These are phyloP conservation scores for Didymodactylos carnosus DNA, from an alignment of 2,888 invertebrate genomes.

Conservation along the genomic window DNA sequence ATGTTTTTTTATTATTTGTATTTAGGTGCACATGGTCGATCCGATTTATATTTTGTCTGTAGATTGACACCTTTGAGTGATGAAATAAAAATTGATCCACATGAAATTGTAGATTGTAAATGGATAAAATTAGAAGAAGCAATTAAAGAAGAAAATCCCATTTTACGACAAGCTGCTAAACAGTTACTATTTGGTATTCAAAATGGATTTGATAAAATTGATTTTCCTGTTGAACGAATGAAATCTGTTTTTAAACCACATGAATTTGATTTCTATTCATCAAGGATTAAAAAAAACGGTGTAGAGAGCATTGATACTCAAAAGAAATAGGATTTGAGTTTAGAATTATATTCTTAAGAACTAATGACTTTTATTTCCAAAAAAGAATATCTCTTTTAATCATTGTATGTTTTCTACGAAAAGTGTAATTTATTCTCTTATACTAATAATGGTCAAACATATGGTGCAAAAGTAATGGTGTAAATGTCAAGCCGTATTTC, in stretches of 20 bases:
- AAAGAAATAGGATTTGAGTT: too few relatives aligned
- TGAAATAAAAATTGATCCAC: not conserved
- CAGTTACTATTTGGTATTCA: not conserved
- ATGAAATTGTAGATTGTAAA: not conserved
- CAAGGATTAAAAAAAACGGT: not conserved
- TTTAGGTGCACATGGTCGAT: not conserved
- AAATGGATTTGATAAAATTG: not conserved
- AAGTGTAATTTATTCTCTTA: too few relatives aligned
- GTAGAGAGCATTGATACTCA: too few relatives aligned
- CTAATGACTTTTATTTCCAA: too few relatives aligned
- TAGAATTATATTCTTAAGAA: too few relatives aligned
- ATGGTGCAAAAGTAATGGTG: too few relatives aligned
- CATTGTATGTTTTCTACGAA: too few relatives aligned
- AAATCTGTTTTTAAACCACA: not conserved
- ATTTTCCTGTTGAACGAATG: not conserved
- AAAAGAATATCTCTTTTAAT: too few relatives aligned
- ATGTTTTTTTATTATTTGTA: not conserved
- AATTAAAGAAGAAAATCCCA: not conserved
- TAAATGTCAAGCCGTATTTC: too few relatives aligned
- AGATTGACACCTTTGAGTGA: not conserved
- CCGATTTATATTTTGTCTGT: not conserved
- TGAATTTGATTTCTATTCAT: not conserved
- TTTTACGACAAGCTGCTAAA: not conserved
- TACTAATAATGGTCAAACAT: too few relatives aligned
- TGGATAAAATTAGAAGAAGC: not conserved